These are phyloP conservation scores for Platichthys stellatus DNA, from an alignment of 2,113 vertebrate genomes.

Conservation along the genomic window DNA sequence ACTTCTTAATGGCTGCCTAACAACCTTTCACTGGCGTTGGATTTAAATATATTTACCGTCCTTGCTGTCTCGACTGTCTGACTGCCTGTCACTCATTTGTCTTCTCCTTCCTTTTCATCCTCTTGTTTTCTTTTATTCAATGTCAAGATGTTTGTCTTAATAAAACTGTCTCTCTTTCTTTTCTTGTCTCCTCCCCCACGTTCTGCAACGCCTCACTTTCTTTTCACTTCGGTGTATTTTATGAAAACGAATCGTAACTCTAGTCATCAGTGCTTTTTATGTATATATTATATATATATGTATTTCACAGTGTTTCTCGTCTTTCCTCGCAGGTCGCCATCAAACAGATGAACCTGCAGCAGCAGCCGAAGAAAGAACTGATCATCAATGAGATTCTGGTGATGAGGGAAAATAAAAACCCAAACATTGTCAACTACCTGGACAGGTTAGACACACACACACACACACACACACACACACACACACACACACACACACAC, in stretches of 20 bases:
- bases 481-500: too few species aligned
- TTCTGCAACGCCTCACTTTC: not conserved
- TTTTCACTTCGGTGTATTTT: not conserved
- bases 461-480: not conserved
- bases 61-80: not conserved
- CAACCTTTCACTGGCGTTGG: slow-evolving; percentile 5
- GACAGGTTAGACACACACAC: slow-evolving; percentile 86
- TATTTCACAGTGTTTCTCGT: not conserved
- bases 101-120: not conserved
- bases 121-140: slow-evolving; percentile 1
- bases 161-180: not conserved
- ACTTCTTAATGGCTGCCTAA: not conserved
- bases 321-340: slow-evolving; percentile 89
- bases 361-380: slow-evolving; percentile 97
- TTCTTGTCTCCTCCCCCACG: not conserved
- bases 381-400: slow-evolving; percentile 99
- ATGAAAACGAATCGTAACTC: not conserved
- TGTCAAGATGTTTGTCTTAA: not conserved
- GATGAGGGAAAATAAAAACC: slow-evolving; percentile 99
- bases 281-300: too few species aligned
- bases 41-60: not conserved
- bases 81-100: not conserved
- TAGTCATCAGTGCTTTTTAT: not conserved
- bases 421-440: slow-evolving; percentile 98
- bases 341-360: slow-evolving; percentile 98